Evolutionary conservation across 2,797 vertebrate genomes (phyloP).

Genomic region (Forpus xanthops): DNA sequence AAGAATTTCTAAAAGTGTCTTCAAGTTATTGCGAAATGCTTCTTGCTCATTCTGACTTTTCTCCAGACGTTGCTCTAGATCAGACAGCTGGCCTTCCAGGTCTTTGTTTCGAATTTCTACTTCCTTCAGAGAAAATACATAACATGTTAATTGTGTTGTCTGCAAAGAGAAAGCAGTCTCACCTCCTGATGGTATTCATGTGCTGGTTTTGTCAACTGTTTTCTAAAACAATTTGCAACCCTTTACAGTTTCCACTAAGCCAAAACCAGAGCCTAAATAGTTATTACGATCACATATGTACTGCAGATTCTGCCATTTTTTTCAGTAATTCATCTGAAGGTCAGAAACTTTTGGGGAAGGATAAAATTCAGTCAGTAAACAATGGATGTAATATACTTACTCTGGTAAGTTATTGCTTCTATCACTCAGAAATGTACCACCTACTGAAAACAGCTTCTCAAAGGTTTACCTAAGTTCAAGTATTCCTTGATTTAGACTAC

Average conservation of each 20-base stretch:
- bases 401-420: background rate
- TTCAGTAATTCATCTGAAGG: background rate
- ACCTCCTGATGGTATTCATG: background rate
- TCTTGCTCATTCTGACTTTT: conserved; percentile 96
- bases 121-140: conserved; percentile 84
- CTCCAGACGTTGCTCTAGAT: conserved; percentile 94
- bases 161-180: conserved; percentile 12
- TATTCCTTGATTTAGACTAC: background rate
- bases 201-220: background rate
- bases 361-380: background rate
- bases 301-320: background rate
- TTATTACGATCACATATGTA: accelerated
- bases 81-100: conserved; percentile 91
- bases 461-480: background rate
- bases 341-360: background rate
- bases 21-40: conserved; percentile 96
- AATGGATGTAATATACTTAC: background rate
- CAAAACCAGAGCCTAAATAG: background rate
- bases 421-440: background rate
- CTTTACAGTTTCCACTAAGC: background rate
- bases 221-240: background rate
- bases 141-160: conserved; percentile 36
- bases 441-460: background rate
- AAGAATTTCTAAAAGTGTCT: conserved; percentile 97
- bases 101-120: conserved; percentile 94